Conservation (phyloP, 1,140 invertebrate species). For the Steinernema feltiae region DNA sequence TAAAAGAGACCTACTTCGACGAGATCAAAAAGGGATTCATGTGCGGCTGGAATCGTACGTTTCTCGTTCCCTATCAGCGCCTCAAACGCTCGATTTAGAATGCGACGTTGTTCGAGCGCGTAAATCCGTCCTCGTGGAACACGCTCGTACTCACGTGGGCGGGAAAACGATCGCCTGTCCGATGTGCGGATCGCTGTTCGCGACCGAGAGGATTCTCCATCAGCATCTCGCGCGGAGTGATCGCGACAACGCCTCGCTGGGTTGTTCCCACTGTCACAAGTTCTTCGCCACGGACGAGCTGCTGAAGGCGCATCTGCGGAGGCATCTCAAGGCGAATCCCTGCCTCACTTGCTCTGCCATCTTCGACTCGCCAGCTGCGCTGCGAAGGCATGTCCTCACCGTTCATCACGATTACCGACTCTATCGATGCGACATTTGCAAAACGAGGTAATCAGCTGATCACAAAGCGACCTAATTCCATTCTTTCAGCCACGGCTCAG, state of each 20-base stretch:
- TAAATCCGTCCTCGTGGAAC: neutral
- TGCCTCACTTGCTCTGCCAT: neutral
- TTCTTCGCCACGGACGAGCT: neutral
- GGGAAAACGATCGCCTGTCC: neutral
- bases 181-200: neutral
- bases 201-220: neutral
- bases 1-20: neutral
- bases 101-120: neutral
- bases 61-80: neutral
- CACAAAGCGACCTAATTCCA: neutral
- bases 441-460: neutral
- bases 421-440: neutral
- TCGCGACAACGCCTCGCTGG: neutral
- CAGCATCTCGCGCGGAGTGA: neutral
- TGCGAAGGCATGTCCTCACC: neutral
- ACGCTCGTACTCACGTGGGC: neutral
- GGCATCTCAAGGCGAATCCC: slow-evolving; percentile 9
- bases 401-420: neutral
- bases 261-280: slow-evolving; percentile 1
- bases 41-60: neutral
- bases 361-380: neutral
- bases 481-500: neutral
- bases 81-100: neutral
- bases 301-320: neutral
- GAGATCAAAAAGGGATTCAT: neutral